phyloP scores from a whole-genome alignment of 2,888 invertebrate genomes.

The Erynnis tages region DNA sequence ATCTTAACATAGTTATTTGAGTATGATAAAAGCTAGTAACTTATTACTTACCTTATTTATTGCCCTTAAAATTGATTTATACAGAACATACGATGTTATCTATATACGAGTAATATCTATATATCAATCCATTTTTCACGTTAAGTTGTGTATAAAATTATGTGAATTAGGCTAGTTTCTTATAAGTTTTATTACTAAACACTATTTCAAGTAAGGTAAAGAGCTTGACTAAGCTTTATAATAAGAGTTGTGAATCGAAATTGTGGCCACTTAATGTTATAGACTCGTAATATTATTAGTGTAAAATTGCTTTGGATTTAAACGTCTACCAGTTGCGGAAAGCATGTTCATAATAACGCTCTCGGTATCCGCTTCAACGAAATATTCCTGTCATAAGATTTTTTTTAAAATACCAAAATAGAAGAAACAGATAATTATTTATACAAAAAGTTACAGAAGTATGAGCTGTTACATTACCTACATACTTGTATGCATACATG shows the following conservation, averaged over 20 bases:
- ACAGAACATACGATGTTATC: slow-evolving; percentile 26
- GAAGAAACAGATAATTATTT: no score
- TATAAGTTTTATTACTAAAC: slow-evolving; percentile 40
- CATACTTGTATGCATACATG: no score
- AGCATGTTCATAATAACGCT: not conserved
- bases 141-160: slow-evolving; percentile 53
- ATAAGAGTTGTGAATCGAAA: slow-evolving; percentile 81
- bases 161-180: slow-evolving; percentile 53
- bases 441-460: no score
- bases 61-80: slow-evolving; percentile 55
- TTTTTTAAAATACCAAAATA: no score
- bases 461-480: no score
- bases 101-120: slow-evolving; percentile 20
- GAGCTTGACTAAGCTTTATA: slow-evolving; percentile 81
- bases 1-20: slow-evolving; percentile 41
- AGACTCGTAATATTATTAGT: slow-evolving; percentile 61
- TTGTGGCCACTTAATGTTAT: slow-evolving; percentile 73
- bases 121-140: slow-evolving; percentile 40
- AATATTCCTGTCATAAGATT: slow-evolving; percentile 9
- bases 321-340: slow-evolving; percentile 24
- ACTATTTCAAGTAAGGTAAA: slow-evolving; percentile 67
- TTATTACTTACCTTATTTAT: slow-evolving; percentile 54
- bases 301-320: slow-evolving; percentile 62
- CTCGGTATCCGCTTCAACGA: slow-evolving; percentile 13
- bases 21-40: slow-evolving; percentile 37